Base-by-base conservation (phyloP, 1,140 invertebrate species). In the Drosophila bocki region DNA sequence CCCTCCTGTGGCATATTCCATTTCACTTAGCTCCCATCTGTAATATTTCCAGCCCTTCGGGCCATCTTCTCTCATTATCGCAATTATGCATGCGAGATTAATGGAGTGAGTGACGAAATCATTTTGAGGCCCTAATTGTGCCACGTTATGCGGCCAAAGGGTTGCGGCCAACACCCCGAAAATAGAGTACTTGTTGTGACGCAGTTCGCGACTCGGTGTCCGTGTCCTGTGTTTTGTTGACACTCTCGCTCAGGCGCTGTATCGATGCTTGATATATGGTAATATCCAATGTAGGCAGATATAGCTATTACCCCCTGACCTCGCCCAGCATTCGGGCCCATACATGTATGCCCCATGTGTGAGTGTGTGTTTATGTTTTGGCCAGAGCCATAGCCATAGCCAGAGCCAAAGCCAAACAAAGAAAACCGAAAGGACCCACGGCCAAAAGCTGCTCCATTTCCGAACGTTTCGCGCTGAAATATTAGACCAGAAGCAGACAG, bases 401-500 rank as follows among this genome's bases (percentile, higher is more conserved):
- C 62, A 51, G 3, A 68, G 57, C 57, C 62, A 51, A 2, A 68
- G 57, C 41, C 51, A 69, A 80, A 86, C 82, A 86, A 86, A 84
- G 81, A 48, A 84, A 80, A 79, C 70, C 51, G 80, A 83, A 83
- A 79, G 80, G 80, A 47, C 47, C 41, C 76, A 68, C 59, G 51
- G 59, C 74, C 80, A 82, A 75, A 56, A 45, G 47, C 69, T 78
- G 77, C 64, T 80, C 77, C 69, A 77, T 80, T 87, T 88, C 68
- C 70, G 72, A 80, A 74, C 76, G 71, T 56, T 83, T 80, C 63
- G 51, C 67, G 72, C 67, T 78, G 78, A 81, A 75, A 84, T 88
- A 88, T 88, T 90, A 85, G 78, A 90, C 81, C 85, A 90, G 68
- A 90, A 90, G 78, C 81, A 90, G 80, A 75, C 85, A 79, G 78